These are phyloP conservation scores for Terrapene triunguis DNA, from an alignment of 2,113 vertebrate species.

Conservation along the genomic window DNA sequence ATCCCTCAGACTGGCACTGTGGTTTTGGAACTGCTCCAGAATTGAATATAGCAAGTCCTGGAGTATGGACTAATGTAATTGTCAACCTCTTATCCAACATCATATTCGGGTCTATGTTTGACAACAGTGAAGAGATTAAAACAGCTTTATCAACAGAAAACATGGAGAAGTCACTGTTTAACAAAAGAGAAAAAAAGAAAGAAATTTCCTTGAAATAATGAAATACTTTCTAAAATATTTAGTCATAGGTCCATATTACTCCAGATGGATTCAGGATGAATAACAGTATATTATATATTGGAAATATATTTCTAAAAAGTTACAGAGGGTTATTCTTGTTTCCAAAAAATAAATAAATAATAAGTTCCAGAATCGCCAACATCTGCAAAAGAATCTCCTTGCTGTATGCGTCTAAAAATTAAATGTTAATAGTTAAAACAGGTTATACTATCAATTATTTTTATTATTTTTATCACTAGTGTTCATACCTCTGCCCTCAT, in stretches of 20 bases:
- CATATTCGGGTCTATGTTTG: not conserved
- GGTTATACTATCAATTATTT: not conserved
- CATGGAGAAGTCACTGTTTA: not conserved
- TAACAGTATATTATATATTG: not conserved
- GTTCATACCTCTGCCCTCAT: slow-evolving; percentile 47
- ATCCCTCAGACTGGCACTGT: not conserved
- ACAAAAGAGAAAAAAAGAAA: not conserved
- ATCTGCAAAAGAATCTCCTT: slow-evolving; percentile 9
- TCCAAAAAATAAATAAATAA: not conserved
- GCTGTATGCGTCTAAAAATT: not conserved
- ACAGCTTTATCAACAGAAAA: not conserved
- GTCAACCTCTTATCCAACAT: not conserved
- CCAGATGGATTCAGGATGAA: not conserved
- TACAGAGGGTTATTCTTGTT: not conserved
- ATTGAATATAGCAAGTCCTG: not conserved
- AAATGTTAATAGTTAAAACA: slow-evolving; percentile 22
- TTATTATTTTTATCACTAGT: slow-evolving; percentile 55
- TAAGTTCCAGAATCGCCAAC: not conserved
- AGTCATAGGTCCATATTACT: not conserved
- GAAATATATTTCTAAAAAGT: not conserved
- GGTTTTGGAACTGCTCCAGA: not conserved
- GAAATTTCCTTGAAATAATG: slow-evolving; percentile 1
- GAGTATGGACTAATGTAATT: accelerated
- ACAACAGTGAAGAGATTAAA: slow-evolving; percentile 14
- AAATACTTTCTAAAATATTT: slow-evolving; percentile 15